Evolutionary conservation across 2,113 vertebrate genomes (phyloP).

Genomic region (Prietella phreatophila): DNA sequence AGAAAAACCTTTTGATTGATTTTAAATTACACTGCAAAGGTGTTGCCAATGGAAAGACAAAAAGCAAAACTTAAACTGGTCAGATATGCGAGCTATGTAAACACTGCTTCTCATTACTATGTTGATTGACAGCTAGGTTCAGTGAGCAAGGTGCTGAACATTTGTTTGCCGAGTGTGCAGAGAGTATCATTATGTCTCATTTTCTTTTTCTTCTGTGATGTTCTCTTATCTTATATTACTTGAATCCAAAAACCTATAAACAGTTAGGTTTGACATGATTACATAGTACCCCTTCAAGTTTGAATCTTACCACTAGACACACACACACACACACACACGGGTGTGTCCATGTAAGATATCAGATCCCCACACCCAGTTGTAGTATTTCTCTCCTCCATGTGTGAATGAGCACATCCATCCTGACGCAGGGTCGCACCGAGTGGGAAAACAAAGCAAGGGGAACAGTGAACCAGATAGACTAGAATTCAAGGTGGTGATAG

Average conservation of each 20-base stretch:
- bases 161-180: background rate
- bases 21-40: background rate
- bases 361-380: constrained; percentile 13
- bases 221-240: background rate
- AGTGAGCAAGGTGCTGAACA: background rate
- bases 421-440: background rate
- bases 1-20: background rate
- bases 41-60: too few species aligned
- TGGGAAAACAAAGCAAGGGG: background rate
- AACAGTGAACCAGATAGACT: background rate
- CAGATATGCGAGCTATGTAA: background rate
- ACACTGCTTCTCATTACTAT: constrained; percentile 8
- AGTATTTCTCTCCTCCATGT: constrained; percentile 44
- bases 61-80: too few species aligned
- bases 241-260: background rate
- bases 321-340: background rate
- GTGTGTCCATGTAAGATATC: constrained; percentile 12
- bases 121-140: background rate
- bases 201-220: too few species aligned
- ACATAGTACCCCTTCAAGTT: background rate
- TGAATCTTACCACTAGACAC: background rate
- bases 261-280: background rate
- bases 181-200: background rate
- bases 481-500: background rate
- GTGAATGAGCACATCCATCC: constrained; percentile 26